Evolutionary conservation across 2,797 vertebrate genomes (phyloP), one percentile per base, ranked within the genome.

Genomic region (Gobio occitaniae): DNA sequence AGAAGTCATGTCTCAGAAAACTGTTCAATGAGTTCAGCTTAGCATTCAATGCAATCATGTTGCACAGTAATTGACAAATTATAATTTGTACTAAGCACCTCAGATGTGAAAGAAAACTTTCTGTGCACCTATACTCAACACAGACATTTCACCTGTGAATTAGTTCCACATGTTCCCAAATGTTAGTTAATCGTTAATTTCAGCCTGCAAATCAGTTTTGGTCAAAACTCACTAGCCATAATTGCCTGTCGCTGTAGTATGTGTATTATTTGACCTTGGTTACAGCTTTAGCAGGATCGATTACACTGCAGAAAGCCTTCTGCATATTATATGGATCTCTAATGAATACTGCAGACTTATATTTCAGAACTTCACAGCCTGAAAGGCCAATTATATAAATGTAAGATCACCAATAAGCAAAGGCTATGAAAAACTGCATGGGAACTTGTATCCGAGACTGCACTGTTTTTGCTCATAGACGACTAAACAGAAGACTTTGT

Each of bases 301-400:
- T 65, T 82, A 17, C 19, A 74, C 13, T 10, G 70, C 29, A 82
- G 44, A 50, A 5, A 74, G 29, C 19, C 44, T 19, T 74, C 44
- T 82, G 25, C 74, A 82, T 56, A 82, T 82, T 63, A 65, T 50
- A 61, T 29, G 16, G 54, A 48, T 44, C 66, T 70, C 50, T 82
- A 82, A 74, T 82, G 56, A 74, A 65, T 74, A 65, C 70, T 36
- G 19, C 56, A 50, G 41, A 63, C 41, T 13, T 63, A 63, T 74
- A 36, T 75, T 83, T 75, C 47, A 75, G 8, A 48, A 63, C 54
- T 63, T 52, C 56, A 75, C 29, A 82, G 44, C 32, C 44, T 75
- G 21, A 65, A 50, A 75, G 4, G 44, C 56, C 80, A 74, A 36
- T 56, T 82, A 38, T 74, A 75, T 63, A 74, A 74, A 72, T 17